phyloP scores from a whole-genome alignment of 2,113 vertebrate genomes.

The Coryphaenoides rupestris region DNA sequence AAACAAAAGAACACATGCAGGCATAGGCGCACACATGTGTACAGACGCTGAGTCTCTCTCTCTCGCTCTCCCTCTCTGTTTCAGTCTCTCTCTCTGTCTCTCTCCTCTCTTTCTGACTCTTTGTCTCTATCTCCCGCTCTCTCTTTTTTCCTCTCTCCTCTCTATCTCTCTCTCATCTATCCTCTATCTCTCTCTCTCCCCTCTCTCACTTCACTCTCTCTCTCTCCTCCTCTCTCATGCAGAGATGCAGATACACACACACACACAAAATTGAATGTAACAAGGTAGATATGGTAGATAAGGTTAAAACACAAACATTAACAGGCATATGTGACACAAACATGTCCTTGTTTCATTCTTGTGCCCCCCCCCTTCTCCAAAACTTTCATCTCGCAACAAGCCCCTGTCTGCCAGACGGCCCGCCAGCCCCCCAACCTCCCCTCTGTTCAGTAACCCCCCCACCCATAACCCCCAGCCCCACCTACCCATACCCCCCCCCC shows the following conservation, averaged over 20 bases:
- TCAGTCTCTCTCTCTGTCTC: neutral
- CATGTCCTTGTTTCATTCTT: slow-evolving; percentile 18
- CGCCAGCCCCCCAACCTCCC: slow-evolving; percentile 24
- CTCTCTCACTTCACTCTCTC: no score
- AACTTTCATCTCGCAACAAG: slow-evolving; percentile 42
- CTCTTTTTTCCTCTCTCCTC: neutral
- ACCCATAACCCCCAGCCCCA: slow-evolving; percentile 29
- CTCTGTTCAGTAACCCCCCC: slow-evolving; percentile 35
- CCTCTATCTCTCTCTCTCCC: neutral
- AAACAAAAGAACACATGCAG: slow-evolving; percentile 67
- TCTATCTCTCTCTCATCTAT: neutral
- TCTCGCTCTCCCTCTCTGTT: neutral
- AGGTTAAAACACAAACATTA: slow-evolving; percentile 1
- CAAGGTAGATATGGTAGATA: no score
- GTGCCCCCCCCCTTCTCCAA: slow-evolving; percentile 20
- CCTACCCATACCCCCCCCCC: slow-evolving; percentile 28
- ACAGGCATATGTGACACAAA: neutral
- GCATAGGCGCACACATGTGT: slow-evolving; percentile 27
- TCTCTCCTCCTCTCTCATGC: neutral
- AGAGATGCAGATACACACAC: neutral
- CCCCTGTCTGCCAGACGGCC: slow-evolving; percentile 36
- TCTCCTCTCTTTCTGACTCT: neutral
- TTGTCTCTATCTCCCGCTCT: neutral
- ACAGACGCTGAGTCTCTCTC: slow-evolving; percentile 11
- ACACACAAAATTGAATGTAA: no score